Evolutionary conservation across 2,888 invertebrate species (phyloP).

Genomic region (Entomobrya proxima): DNA sequence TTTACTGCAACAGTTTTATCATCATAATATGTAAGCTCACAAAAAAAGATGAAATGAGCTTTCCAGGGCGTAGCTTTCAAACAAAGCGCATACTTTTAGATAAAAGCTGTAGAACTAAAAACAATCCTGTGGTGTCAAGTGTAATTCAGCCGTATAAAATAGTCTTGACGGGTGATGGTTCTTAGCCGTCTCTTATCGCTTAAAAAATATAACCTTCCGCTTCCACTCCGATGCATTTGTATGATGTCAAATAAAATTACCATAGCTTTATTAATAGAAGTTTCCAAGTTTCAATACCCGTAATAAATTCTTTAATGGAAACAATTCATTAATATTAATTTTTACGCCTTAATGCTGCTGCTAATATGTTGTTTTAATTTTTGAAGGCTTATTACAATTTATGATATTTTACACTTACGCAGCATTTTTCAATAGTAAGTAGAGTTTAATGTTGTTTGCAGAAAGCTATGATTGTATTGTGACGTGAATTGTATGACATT

Average conservation of each 20-base stretch:
- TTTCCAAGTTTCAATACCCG: background rate
- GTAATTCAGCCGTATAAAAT: background rate
- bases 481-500: too few relatives aligned
- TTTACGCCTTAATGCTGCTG: background rate
- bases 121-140: background rate
- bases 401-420: too few relatives aligned
- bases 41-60: too few relatives aligned
- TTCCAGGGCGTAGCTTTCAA: background rate
- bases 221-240: background rate
- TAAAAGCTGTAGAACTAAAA: background rate
- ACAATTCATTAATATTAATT: background rate
- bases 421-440: too few relatives aligned
- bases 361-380: background rate
- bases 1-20: too few relatives aligned
- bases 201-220: background rate
- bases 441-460: too few relatives aligned
- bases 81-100: background rate
- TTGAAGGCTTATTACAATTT: too few relatives aligned
- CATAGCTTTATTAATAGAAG: background rate
- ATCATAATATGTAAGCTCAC: too few relatives aligned
- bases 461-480: too few relatives aligned
- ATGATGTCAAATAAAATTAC: constrained; percentile 4
- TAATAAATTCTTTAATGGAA: background rate
- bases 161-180: background rate
- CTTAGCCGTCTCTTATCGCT: background rate